These are phyloP conservation scores for Prietella phreatophila DNA, from an alignment of 2,113 vertebrate species.

Conservation along the genomic window DNA sequence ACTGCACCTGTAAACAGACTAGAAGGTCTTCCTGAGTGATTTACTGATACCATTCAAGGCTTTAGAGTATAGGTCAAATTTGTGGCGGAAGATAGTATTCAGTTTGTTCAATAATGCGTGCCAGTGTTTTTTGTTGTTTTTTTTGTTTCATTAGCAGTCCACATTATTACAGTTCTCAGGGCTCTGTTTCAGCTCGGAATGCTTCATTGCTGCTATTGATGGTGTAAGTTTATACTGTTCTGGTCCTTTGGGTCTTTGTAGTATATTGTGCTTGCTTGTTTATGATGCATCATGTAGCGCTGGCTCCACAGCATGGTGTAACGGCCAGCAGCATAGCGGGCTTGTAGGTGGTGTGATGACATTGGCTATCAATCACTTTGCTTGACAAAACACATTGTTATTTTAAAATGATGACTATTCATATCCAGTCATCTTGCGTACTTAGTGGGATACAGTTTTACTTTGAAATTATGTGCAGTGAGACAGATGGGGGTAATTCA, in stretches of 20 bases:
- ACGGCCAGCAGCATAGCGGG: not conserved
- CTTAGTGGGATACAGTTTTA: not conserved
- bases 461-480: not conserved
- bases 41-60: not conserved
- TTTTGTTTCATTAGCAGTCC: not conserved
- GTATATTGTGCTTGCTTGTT: not conserved
- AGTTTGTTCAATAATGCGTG: not conserved
- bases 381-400: not conserved
- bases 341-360: slow-evolving; percentile 5
- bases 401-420: not conserved
- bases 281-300: slow-evolving; percentile 6
- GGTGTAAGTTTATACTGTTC: not conserved
- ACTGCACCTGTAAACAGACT: not conserved
- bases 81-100: not conserved
- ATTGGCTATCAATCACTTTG: not conserved
- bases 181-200: not conserved
- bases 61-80: not conserved
- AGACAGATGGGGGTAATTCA: slow-evolving; percentile 1
- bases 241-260: not conserved
- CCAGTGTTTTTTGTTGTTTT: not conserved
- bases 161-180: not conserved
- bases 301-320: not conserved
- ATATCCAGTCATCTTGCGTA: slow-evolving; percentile 2
- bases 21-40: not conserved
- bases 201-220: not conserved